Evolutionary conservation across 2,888 invertebrate genomes (phyloP).

Genomic region (Galerucella calmariensis): DNA sequence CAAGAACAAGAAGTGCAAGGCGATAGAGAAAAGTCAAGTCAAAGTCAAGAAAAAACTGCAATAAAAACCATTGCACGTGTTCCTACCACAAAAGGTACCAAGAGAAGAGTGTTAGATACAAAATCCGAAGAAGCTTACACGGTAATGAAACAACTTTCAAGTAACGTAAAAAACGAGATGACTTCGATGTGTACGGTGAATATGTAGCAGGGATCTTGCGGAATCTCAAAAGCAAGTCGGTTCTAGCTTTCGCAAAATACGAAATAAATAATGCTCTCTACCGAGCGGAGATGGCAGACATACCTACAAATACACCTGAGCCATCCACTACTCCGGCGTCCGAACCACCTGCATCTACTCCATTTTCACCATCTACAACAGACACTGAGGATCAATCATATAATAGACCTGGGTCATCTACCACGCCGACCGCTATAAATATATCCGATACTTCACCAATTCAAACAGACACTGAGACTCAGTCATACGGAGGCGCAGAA

Average conservation of each 20-base stretch:
- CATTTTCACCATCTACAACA: constrained; percentile 25
- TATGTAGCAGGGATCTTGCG: constrained; percentile 23
- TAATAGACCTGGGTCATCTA: constrained; percentile 14
- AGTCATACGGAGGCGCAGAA: background rate
- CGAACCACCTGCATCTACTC: constrained; percentile 20
- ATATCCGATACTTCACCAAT: constrained; percentile 9
- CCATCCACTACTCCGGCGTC: constrained; percentile 17
- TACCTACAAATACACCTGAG: constrained; percentile 26
- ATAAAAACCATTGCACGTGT: no score
- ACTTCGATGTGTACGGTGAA: constrained; percentile 32
- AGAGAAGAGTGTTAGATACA: constrained; percentile 32
- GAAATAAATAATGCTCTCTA: constrained; percentile 36
- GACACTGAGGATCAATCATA: constrained; percentile 25
- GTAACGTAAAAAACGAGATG: constrained; percentile 40
- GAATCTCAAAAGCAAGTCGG: background rate
- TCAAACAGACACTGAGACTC: background rate
- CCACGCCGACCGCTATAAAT: constrained; percentile 1
- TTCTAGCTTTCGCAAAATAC: constrained; percentile 22
- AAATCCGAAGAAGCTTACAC: constrained; percentile 41
- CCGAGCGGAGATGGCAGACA: constrained; percentile 28
- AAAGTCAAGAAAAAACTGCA: no score
- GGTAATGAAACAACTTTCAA: constrained; percentile 37
- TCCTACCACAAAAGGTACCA: no score
- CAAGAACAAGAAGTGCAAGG: no score
- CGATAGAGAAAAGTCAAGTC: background rate